Conservation (phyloP, 2,888 invertebrate genomes). For the Parnassius glacialis region DNA sequence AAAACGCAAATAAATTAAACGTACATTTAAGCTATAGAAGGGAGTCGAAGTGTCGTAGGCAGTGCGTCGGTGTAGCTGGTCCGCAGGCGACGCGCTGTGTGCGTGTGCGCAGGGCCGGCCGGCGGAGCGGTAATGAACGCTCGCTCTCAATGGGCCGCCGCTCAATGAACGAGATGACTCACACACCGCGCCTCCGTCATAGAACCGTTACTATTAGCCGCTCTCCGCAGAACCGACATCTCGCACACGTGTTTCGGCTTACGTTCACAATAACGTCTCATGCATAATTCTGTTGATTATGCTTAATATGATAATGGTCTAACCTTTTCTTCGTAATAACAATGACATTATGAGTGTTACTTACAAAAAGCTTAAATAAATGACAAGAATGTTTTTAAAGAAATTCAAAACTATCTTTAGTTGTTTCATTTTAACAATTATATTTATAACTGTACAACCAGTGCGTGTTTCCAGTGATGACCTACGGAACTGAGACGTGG, state of each 20-base stretch:
- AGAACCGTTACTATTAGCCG: constrained; percentile 62
- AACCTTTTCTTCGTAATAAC: constrained; percentile 5
- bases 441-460: too few relatives aligned
- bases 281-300: constrained; percentile 30
- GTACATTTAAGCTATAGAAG: constrained; percentile 15
- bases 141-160: constrained; percentile 72
- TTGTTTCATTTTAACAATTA: too few relatives aligned
- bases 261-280: constrained; percentile 36
- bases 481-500: too few relatives aligned
- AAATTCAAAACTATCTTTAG: too few relatives aligned
- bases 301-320: constrained; percentile 23
- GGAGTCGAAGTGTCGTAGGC: constrained; percentile 46
- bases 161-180: constrained; percentile 69
- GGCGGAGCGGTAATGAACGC: constrained; percentile 73
- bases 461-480: too few relatives aligned
- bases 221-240: constrained; percentile 57
- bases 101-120: constrained; percentile 70
- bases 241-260: constrained; percentile 56
- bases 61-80: constrained; percentile 62
- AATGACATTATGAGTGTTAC: neutral
- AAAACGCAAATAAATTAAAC: neutral
- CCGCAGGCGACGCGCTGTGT: constrained; percentile 69
- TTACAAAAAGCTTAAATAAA: too few relatives aligned
- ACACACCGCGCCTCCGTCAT: constrained; percentile 73
- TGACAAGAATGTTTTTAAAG: too few relatives aligned